Evolutionary conservation across 2,113 vertebrate genomes (phyloP).

Genomic region (Gymnocephalus cernua): DNA sequence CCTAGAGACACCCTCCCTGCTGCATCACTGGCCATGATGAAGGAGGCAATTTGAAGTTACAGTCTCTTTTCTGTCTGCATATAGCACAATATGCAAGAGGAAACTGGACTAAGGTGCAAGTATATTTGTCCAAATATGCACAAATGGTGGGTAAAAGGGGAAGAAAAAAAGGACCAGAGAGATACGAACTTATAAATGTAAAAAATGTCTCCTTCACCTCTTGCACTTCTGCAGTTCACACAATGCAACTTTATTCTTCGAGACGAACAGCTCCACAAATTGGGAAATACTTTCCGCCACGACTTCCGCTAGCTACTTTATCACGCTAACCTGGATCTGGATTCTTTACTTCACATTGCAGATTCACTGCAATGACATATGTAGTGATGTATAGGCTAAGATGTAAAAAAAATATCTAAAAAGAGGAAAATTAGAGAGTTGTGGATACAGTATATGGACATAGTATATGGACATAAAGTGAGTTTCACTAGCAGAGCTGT

Average conservation of each 20-base stretch:
- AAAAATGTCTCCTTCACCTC: constrained; percentile 36
- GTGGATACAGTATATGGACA: background rate
- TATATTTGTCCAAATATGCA: constrained; percentile 40
- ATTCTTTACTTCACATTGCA: constrained; percentile 43
- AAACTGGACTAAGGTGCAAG: constrained; percentile 16
- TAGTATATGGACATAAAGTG: background rate
- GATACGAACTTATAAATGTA: background rate
- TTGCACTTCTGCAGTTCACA: constrained; percentile 18
- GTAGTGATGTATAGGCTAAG: background rate
- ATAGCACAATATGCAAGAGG: constrained; percentile 32
- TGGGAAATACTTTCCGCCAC: constrained; percentile 27
- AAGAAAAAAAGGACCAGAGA: background rate
- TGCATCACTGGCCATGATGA: constrained; percentile 53
- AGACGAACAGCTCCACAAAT: constrained; percentile 18
- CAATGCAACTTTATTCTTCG: constrained; percentile 6
- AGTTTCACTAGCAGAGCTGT: background rate
- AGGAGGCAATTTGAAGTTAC: constrained; percentile 54
- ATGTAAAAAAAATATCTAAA: background rate
- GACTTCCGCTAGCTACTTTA: constrained; percentile 22
- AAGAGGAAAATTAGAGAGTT: background rate
- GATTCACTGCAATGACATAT: constrained; percentile 26
- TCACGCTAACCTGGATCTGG: constrained; percentile 28
- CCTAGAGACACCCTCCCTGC: constrained; percentile 45
- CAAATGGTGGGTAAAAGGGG: constrained; percentile 13
- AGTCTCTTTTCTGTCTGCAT: constrained; percentile 26